A percentile compares a stretch with the other conserved stretches of the same genome.
phyloP scores from a whole-genome alignment of 2,113 vertebrate species.

The Zosterops borbonicus region DNA sequence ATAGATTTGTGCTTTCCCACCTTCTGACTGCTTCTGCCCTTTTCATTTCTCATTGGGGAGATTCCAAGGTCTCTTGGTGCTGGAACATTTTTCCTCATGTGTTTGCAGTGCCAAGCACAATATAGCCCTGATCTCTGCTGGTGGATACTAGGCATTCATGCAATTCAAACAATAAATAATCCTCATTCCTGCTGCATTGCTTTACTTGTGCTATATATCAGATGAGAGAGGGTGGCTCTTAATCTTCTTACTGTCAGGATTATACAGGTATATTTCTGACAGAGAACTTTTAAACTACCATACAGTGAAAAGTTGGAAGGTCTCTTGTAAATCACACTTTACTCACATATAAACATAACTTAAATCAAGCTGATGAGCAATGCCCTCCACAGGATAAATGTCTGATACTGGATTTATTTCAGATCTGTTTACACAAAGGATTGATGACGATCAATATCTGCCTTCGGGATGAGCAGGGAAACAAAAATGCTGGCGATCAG shows the following conservation, averaged over 20 bases:
- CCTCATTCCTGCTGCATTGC: neutral
- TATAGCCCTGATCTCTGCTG: neutral
- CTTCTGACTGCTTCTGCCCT: neutral
- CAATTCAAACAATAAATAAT: conserved; percentile 9
- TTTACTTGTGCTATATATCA: conserved; percentile 13
- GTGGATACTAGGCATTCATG: neutral
- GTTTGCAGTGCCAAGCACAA: neutral
- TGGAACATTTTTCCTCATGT: neutral
- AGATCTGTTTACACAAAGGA: conserved; percentile 45
- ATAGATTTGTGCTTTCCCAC: neutral
- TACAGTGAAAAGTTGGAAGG: conserved; percentile 21
- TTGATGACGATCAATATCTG: neutral
- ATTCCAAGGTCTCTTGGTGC: neutral
- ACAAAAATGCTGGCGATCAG: neutral
- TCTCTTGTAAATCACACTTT: conserved; percentile 51
- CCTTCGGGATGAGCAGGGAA: neutral
- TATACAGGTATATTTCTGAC: conserved; percentile 33
- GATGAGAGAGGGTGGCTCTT: neutral
- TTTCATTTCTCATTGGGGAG: neutral
- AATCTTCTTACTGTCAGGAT: conserved; percentile 26
- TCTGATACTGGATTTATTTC: conserved; percentile 47
- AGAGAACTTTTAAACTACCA: conserved; percentile 51
- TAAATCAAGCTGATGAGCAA: conserved; percentile 61
- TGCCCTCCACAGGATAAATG: conserved; percentile 18
- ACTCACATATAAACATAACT: conserved; percentile 30